Evolutionary conservation across 1,140 invertebrate species (phyloP), one percentile per base, ranked within the genome.

Genomic region (Drosophila repleta): DNA sequence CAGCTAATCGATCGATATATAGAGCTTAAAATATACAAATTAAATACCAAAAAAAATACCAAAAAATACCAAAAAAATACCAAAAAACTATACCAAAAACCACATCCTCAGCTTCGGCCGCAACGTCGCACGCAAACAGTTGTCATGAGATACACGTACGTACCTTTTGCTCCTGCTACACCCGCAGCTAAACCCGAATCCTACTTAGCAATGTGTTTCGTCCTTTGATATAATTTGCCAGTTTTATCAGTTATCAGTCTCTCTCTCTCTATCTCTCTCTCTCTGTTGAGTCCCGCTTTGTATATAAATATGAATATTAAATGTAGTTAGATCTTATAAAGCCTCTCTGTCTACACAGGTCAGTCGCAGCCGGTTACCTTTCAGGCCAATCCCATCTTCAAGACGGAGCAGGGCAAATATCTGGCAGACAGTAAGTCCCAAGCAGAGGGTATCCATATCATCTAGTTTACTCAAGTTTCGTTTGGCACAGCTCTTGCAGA

Each of bases 381-480:
- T 79, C 94, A 95, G 67, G 71, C 75, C 79, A 95, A 95, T 93
- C 94, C 95, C 20, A 94, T 96, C 91, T 96, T 96, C 92, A 94
- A 94, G 79, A 95, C 95, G 32, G 96, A 96, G 87, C 96, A 97
- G 90, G 96, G 96, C 79, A 95, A 95, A 91, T 97, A 97, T 91
- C 93, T 97, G 66, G 96, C 96, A 35, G 94, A 95, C 78, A 95
- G 96, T 96, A 94, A 95, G 95, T 90, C n/a, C n/a, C n/a, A n/a
- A n/a, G n/a, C n/a, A n/a, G n/a, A n/a, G n/a, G n/a, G n/a, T n/a
- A n/a, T n/a, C n/a, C n/a, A n/a, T n/a, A n/a, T n/a, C n/a, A n/a
- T n/a, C n/a, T n/a, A n/a, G n/a, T n/a, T n/a, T n/a, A 35, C 11
- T 35, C 32, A 35, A 3, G 11, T 35, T 13, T 35, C 32, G 1